Evolutionary conservation across 2,888 invertebrate species (phyloP).

Genomic region (Drosophila hamatofila): DNA sequence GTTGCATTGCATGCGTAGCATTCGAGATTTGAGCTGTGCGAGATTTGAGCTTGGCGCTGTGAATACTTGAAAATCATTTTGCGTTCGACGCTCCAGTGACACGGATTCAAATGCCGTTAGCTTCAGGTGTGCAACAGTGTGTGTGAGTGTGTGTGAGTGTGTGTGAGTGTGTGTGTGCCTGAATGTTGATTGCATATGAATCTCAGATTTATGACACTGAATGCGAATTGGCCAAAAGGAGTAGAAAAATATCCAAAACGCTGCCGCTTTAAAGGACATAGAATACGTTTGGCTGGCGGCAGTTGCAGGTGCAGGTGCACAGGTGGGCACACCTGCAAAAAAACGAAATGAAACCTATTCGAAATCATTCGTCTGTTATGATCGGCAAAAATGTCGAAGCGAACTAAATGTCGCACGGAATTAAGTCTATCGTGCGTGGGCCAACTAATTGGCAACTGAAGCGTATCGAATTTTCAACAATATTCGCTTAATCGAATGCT

Average conservation of each 20-base stretch:
- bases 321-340: no score
- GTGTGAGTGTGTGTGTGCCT: background rate
- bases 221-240: conserved; percentile 6
- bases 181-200: conserved; percentile 4
- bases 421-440: background rate
- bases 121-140: conserved; percentile 6
- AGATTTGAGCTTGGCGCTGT: conserved; percentile 13
- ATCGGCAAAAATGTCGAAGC: conserved; percentile 7
- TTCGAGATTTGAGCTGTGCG: conserved; percentile 15
- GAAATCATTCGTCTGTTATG: conserved; percentile 8
- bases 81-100: conserved; percentile 53
- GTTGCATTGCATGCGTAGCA: conserved; percentile 40
- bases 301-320: background rate
- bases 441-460: conserved; percentile 14
- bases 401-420: conserved; percentile 1
- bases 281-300: no score
- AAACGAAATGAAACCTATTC: background rate
- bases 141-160: background rate
- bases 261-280: background rate
- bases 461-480: conserved; percentile 9
- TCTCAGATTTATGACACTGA: conserved; percentile 11
- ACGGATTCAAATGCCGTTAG: conserved; percentile 47
- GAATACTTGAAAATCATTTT: conserved; percentile 45
- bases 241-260: background rate
- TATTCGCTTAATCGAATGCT: conserved; percentile 14